Evolutionary conservation across 2,797 vertebrate genomes (phyloP), one percentile per base, ranked within the genome.

Genomic region (Cetoscarus ocellatus): DNA sequence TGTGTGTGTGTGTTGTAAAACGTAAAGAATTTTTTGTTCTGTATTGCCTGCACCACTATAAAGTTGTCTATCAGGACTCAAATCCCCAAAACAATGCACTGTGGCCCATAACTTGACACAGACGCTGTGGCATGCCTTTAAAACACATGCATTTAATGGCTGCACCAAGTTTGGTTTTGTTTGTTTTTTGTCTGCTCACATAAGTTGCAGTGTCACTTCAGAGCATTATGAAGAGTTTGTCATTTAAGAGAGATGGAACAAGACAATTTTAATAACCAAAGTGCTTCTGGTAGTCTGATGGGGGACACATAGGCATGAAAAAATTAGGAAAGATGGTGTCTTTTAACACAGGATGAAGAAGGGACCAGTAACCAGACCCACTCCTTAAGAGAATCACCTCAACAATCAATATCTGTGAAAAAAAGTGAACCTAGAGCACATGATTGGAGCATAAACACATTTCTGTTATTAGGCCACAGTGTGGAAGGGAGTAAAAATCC

Each of bases 241-340:
- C 12, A 10, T 38, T 45, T 0, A 3, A 39, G 3, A 42, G 10
- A 55, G 14, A 47, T 43, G 44, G 27, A 27, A 53, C 6, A 19
- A 43, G 38, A 50, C 35, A 1, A 19, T 40, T 7, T 5, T 3
- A 39, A 7, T 39, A 53, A 35, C 45, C 67, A 1, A 60, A 68
- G 71, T 55, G 58, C 67, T 47, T 61, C 50, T 74, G 73, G 68
- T 82, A 69, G 71, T 67, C 66, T 47, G 57, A 51, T 51, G 27
- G 11, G 17, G 38, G 48, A 63, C 58, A 76, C 52, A 36, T 65
- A 34, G 15, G 42, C 36, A 65, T 63, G 60, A 51, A 51, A 62
- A 44, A 66, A 56, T 75, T 65, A 80, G 55, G 51, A 66, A 73
- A 45, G 52, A 68, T 76, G 77, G 18, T 77, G 49, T 48, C 56